These are phyloP conservation scores for Nesoenas mayeri DNA, from an alignment of 2,113 vertebrate genomes.

Conservation along the genomic window DNA sequence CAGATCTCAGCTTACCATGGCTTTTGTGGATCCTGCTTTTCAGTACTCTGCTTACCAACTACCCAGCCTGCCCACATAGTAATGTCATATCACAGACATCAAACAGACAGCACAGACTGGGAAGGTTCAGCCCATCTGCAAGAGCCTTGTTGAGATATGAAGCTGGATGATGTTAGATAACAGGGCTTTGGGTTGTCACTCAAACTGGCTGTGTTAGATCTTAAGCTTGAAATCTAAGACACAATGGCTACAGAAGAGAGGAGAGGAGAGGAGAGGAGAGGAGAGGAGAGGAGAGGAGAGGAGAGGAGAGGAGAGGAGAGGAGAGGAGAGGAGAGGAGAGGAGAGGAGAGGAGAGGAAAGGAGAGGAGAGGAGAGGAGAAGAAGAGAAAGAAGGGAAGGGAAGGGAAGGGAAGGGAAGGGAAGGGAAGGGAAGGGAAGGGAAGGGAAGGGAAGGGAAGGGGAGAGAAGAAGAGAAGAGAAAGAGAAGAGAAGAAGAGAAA, in stretches of 20 bases:
- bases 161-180: not conserved
- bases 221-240: not conserved
- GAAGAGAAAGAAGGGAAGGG: too few species aligned
- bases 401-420: too few species aligned
- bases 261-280: too few species aligned
- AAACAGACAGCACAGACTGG: not conserved
- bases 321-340: too few species aligned
- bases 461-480: too few species aligned
- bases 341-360: too few species aligned
- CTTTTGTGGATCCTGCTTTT: not conserved
- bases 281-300: too few species aligned
- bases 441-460: too few species aligned
- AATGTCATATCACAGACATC: not conserved
- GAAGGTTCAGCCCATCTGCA: not conserved
- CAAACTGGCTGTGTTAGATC: not conserved
- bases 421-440: too few species aligned
- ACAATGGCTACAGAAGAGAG: not conserved
- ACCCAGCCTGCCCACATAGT: fast-evolving
- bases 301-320: too few species aligned
- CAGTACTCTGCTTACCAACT: not conserved
- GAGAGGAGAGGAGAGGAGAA: too few species aligned
- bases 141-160: not conserved
- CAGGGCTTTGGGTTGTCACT: not conserved
- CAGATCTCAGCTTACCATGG: not conserved
- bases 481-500: too few species aligned